These are phyloP conservation scores for Odontothrips loti DNA, from an alignment of 2,888 invertebrate species.

Conservation along the genomic window DNA sequence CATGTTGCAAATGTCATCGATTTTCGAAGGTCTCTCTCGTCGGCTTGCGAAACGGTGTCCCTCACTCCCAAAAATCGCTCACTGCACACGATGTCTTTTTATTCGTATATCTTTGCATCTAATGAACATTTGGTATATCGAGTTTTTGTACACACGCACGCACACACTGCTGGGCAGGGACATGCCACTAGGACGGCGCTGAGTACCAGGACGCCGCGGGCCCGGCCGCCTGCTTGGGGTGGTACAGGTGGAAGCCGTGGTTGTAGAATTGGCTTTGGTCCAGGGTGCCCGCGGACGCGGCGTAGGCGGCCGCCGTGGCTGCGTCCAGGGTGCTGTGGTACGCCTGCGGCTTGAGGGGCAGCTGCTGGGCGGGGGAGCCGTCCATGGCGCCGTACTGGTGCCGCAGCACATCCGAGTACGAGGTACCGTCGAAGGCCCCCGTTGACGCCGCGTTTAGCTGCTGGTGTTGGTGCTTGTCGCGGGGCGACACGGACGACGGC, in stretches of 20 bases:
- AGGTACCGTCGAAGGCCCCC: slow-evolving; percentile 37
- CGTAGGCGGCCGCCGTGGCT: slow-evolving; percentile 59
- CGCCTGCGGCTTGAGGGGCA: slow-evolving; percentile 86
- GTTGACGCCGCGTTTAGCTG: slow-evolving; percentile 33
- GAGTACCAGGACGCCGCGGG: slow-evolving; percentile 60
- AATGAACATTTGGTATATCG: not conserved
- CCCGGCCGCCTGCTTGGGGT: slow-evolving; percentile 67
- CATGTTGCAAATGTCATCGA: no score
- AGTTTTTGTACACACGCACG: not conserved
- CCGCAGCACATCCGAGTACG: slow-evolving; percentile 50
- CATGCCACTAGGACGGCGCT: slow-evolving; percentile 67
- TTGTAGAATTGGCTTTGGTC: slow-evolving; percentile 84
- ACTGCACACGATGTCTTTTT: no score
- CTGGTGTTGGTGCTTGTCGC: slow-evolving; percentile 69
- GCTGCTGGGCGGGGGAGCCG: slow-evolving; percentile 58
- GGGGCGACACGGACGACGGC: slow-evolving; percentile 92
- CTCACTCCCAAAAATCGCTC: no score
- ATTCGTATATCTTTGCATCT: no score
- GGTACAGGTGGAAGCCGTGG: slow-evolving; percentile 80
- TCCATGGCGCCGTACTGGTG: slow-evolving; percentile 57
- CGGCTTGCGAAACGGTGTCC: no score
- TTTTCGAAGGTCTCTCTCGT: no score
- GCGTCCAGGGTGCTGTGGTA: slow-evolving; percentile 58
- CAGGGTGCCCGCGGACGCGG: slow-evolving; percentile 53
- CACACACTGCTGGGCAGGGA: no score